Conservation (phyloP, 2,113 vertebrate genomes). For the Pituophis catenifer region DNA sequence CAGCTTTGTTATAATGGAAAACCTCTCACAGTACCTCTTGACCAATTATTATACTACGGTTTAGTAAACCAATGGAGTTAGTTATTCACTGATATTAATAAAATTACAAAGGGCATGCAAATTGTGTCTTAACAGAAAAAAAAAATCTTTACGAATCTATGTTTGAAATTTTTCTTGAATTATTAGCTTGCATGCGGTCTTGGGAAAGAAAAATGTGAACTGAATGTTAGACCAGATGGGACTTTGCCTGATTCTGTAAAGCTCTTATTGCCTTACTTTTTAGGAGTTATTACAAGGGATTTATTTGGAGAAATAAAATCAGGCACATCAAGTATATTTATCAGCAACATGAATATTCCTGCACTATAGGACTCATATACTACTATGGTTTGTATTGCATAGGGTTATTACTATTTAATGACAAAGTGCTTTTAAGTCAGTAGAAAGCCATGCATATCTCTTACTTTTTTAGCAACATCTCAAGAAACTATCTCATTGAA, state of each 20-base stretch:
- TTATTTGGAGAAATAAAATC: not conserved
- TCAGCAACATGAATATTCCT: not conserved
- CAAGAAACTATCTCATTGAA: not conserved
- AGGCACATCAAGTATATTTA: constrained; percentile 2
- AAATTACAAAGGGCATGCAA: not conserved
- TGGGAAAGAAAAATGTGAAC: not conserved
- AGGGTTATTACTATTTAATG: not conserved
- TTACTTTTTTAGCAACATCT: constrained; percentile 6
- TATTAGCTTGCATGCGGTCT: not conserved
- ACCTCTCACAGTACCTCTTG: not conserved
- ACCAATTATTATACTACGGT: constrained; percentile 15
- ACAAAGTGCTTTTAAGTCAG: not conserved
- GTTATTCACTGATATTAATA: not conserved
- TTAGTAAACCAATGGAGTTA: not conserved
- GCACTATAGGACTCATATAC: not conserved
- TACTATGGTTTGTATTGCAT: not conserved
- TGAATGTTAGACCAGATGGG: not conserved
- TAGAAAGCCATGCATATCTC: not conserved
- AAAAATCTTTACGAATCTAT: not conserved
- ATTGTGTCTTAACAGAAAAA: not conserved
- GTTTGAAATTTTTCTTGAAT: not conserved
- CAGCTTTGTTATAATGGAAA: constrained; percentile 20
- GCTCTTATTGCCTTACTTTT: not conserved
- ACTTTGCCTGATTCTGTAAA: constrained; percentile 1
- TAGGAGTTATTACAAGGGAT: not conserved